Conservation (phyloP, 2,888 invertebrate genomes). For the Thelaira solivaga region DNA sequence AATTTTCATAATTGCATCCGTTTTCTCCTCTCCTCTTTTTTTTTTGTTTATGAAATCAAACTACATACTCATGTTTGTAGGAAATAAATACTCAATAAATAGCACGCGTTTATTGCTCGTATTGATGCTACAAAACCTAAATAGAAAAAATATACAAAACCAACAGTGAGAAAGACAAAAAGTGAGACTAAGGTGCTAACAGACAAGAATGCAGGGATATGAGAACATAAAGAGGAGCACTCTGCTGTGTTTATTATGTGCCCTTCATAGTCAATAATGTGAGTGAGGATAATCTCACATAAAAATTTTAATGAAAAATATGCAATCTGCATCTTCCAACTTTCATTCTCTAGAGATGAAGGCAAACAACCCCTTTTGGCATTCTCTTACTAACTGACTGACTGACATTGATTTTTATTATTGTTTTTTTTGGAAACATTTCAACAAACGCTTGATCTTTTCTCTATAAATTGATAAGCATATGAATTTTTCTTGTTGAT, state of each 20-base stretch:
- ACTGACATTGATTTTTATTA: slow-evolving; percentile 2
- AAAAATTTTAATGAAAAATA: slow-evolving; percentile 39
- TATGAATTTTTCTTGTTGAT: slow-evolving; percentile 25
- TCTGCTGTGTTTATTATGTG: too few relatives aligned
- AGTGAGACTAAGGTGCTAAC: too few relatives aligned
- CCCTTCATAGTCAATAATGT: slow-evolving; percentile 23
- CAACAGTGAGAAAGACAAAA: background rate
- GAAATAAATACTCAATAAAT: slow-evolving; percentile 58
- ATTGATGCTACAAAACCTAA: slow-evolving; percentile 40
- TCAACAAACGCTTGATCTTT: slow-evolving; percentile 50
- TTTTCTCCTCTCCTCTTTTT: slow-evolving; percentile 23
- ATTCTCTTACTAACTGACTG: slow-evolving; percentile 21
- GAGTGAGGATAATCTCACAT: slow-evolving; percentile 14
- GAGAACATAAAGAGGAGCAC: too few relatives aligned
- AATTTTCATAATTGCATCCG: slow-evolving; percentile 51
- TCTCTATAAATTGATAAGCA: slow-evolving; percentile 37
- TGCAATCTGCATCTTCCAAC: slow-evolving; percentile 31
- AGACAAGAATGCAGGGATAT: background rate
- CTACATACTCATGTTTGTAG: slow-evolving; percentile 29
- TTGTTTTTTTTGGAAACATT: slow-evolving; percentile 4
- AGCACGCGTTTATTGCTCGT: slow-evolving; percentile 55
- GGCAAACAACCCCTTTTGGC: slow-evolving; percentile 47
- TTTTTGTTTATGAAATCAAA: too few relatives aligned
- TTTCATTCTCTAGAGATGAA: slow-evolving; percentile 24
- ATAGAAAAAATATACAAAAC: background rate